Conservation (phyloP, 2,113 vertebrate species). For the Anarrhichthys ocellatus region DNA sequence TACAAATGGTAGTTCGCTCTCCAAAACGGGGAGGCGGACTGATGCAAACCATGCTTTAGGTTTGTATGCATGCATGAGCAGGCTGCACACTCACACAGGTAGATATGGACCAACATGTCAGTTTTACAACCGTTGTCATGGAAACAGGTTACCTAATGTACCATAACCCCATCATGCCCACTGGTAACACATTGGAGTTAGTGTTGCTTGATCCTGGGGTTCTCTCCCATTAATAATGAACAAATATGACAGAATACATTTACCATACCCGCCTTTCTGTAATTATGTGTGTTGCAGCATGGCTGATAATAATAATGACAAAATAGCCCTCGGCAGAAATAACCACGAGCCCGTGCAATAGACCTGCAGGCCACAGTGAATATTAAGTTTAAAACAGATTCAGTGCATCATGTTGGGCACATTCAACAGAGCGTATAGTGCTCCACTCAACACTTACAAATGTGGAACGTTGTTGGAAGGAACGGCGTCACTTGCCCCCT, state of each 20-base stretch:
- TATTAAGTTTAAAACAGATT: slow-evolving; percentile 3
- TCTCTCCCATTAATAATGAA: neutral
- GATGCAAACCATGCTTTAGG: slow-evolving; percentile 24
- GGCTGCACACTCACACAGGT: slow-evolving; percentile 46
- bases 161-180: slow-evolving; percentile 45
- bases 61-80: slow-evolving; percentile 24
- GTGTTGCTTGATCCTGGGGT: neutral
- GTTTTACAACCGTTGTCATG: slow-evolving; percentile 75
- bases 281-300: slow-evolving; percentile 1
- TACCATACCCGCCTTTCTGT: neutral
- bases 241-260: neutral
- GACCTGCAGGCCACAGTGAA: slow-evolving; percentile 13
- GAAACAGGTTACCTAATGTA: slow-evolving; percentile 79
- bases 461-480: neutral
- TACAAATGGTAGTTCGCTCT: neutral
- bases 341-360: slow-evolving; percentile 35
- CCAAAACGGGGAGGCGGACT: slow-evolving; percentile 1
- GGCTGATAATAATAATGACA: slow-evolving; percentile 11
- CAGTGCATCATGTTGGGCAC: slow-evolving; percentile 3
- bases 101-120: slow-evolving; percentile 64
- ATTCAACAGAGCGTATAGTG: neutral
- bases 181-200: slow-evolving; percentile 34
- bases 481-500: neutral
- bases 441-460: neutral
- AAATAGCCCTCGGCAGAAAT: slow-evolving; percentile 33